These are phyloP conservation scores for Chrosomus eos DNA, from an alignment of 2,797 vertebrate genomes.

Conservation along the genomic window DNA sequence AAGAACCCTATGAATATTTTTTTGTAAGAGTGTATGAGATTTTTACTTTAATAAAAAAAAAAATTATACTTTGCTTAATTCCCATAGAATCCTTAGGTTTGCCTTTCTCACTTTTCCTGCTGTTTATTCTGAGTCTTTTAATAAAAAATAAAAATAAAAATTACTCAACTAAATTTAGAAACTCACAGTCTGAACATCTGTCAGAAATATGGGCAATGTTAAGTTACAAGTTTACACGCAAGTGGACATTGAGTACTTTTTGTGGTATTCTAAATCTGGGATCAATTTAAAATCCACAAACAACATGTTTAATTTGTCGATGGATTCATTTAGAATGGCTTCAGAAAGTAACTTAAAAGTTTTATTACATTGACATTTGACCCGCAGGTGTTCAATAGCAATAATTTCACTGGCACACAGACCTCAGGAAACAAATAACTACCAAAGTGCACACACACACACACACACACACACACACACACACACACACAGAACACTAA, in stretches of 20 bases:
- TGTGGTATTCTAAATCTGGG: constrained; percentile 22
- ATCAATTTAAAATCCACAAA: constrained; percentile 9
- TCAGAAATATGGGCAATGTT: constrained; percentile 17
- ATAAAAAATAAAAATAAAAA: no score
- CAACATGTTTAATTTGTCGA: not conserved
- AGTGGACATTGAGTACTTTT: not conserved
- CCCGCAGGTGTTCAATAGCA: constrained; percentile 23
- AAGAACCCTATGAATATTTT: not conserved
- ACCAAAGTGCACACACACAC: not conserved
- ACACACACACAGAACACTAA: not conserved
- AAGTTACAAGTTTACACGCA: constrained; percentile 3
- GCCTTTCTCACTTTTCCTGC: not conserved
- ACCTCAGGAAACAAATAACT: not conserved
- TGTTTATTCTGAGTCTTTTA: not conserved
- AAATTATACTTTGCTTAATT: not conserved
- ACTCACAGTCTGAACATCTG: constrained; percentile 21
- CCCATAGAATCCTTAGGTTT: not conserved
- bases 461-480: not conserved
- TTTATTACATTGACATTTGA: not conserved
- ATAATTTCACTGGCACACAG: not conserved
- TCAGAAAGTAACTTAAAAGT: not conserved
- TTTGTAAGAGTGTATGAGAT: not conserved
- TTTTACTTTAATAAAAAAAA: not conserved
- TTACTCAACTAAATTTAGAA: not conserved
- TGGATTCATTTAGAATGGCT: not conserved